Percentiles rank a stretch among this genome's conserved stretches.
phyloP scores from a whole-genome alignment of 92 coral and sea anemone species.

The Montipora capitata region DNA sequence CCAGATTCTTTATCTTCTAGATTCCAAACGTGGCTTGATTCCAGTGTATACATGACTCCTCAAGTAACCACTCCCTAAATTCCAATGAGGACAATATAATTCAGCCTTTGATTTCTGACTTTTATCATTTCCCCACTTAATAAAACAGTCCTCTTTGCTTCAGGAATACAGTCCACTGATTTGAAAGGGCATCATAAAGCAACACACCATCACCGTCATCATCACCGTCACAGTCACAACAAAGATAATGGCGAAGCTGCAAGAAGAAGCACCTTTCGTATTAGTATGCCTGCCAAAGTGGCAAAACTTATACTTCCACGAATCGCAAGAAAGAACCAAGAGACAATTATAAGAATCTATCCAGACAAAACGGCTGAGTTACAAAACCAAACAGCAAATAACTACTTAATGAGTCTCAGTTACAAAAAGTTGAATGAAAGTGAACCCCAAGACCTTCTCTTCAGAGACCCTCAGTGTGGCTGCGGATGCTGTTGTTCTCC shows the following conservation, averaged over 20 bases:
- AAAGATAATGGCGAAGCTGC: conserved; percentile 20
- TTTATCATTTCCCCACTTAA: not conserved
- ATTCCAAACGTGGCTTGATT: too few relatives aligned
- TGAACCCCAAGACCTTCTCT: not conserved
- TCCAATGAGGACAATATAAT: too few relatives aligned
- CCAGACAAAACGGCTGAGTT: conserved; percentile 37
- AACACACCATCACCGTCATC: conserved; percentile 20
- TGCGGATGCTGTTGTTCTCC: conserved; percentile 82
- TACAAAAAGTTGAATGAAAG: conserved; percentile 57
- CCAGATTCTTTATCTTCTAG: too few relatives aligned
- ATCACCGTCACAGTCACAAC: not conserved
- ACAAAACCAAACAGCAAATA: conserved; percentile 35
- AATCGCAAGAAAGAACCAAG: conserved; percentile 70
- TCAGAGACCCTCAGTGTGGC: not conserved
- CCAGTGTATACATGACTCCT: too few relatives aligned
- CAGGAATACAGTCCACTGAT: conserved; percentile 8
- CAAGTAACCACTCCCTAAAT: too few relatives aligned
- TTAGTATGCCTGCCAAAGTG: conserved; percentile 74
- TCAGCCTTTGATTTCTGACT: too few relatives aligned
- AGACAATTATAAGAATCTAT: conserved; percentile 76
- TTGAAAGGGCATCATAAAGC: conserved; percentile 15
- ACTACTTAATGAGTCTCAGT: conserved; percentile 67
- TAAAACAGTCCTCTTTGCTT: not conserved
- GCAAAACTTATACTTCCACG: conserved; percentile 79
- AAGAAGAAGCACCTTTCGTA: conserved; percentile 38